Conservation (phyloP, 2,888 invertebrate genomes). For the Chironomus riparius region DNA sequence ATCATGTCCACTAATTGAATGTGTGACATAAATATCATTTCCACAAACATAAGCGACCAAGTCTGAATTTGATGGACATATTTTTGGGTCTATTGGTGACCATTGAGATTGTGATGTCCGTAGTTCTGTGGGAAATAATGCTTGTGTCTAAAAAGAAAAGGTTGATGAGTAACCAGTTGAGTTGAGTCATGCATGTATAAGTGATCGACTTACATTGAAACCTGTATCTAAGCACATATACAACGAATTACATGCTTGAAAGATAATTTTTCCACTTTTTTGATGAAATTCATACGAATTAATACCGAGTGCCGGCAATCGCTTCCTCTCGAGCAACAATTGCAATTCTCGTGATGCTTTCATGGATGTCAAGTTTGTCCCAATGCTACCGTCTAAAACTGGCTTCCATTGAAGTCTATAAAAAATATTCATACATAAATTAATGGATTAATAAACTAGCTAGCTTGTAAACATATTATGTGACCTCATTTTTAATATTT, state of each 20-base stretch:
- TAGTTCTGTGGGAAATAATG: slow-evolving; percentile 59
- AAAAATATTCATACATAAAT: slow-evolving; percentile 24
- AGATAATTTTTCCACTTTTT: slow-evolving; percentile 74
- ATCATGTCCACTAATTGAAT: slow-evolving; percentile 52
- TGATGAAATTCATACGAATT: slow-evolving; percentile 85
- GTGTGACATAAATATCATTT: slow-evolving; percentile 83
- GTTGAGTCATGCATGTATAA: too few species aligned
- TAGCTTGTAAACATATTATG: not conserved
- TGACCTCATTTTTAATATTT: not conserved
- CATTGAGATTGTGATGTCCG: slow-evolving; percentile 51
- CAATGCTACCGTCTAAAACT: slow-evolving; percentile 68
- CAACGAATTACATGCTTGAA: slow-evolving; percentile 80
- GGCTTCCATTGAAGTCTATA: slow-evolving; percentile 68
- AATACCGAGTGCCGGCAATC: slow-evolving; percentile 87
- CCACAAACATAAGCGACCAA: slow-evolving; percentile 84
- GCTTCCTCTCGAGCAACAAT: slow-evolving; percentile 80
- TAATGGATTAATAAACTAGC: too few species aligned
- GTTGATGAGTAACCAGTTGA: too few species aligned
- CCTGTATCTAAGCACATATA: slow-evolving; percentile 75
- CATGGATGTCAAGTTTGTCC: slow-evolving; percentile 52
- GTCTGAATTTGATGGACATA: slow-evolving; percentile 49
- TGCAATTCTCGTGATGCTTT: slow-evolving; percentile 76
- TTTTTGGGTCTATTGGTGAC: slow-evolving; percentile 69
- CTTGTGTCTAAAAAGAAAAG: slow-evolving; percentile 44
- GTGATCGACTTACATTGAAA: slow-evolving; percentile 48